Base-by-base conservation (phyloP, 2,113 vertebrate genomes). In the Siphamia tubifer region DNA sequence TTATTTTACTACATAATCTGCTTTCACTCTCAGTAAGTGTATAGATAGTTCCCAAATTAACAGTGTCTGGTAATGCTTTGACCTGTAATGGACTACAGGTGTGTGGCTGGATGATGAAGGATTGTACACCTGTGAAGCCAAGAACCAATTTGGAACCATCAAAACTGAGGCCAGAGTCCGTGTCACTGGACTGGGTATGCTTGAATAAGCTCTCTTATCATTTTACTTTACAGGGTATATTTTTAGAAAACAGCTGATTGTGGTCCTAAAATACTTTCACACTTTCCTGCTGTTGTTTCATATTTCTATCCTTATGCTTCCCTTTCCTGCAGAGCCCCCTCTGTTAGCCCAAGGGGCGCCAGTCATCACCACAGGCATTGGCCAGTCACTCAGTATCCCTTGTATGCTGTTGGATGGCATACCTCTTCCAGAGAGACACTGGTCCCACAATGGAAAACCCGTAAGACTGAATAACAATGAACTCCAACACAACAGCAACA, bases 91-190 rank as follows among this genome's bases (percentile, higher is more conserved):
- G 19, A 57, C 57, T 58, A 1, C 79, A 98, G 96, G 90, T 28
- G 90, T 90, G 47, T 92, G 91, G 1, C 83, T 93, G 9, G 92
- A 95, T 52, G 94, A 98, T 80, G 93, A 95, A 65, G 94, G 88
- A 0, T 0, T 65, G 3, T 98, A 97, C 17, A 20, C 94, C 67
- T 98, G 96, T 0, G 93, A 97, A 84, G 96, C 95, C n/a, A 84
- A 87, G 25, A 98, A 98, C 0, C 83, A 88, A 47, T 97, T 96
- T 53, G 96, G 96, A 81, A 93, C 81, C 57, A 90, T 93, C 71
- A 92, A 65, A 38, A 87, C 89, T 0, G 90, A 94, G 58, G 88
- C 91, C 80, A 89, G 82, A 90, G 90, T 98, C 25, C 44, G 65
- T 0, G 92, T 98, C 84, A 92, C 91, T 0, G 94, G 95, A 60